These are phyloP conservation scores for Tetanocera ferruginea DNA, from an alignment of 2,888 invertebrate genomes.

Conservation along the genomic window DNA sequence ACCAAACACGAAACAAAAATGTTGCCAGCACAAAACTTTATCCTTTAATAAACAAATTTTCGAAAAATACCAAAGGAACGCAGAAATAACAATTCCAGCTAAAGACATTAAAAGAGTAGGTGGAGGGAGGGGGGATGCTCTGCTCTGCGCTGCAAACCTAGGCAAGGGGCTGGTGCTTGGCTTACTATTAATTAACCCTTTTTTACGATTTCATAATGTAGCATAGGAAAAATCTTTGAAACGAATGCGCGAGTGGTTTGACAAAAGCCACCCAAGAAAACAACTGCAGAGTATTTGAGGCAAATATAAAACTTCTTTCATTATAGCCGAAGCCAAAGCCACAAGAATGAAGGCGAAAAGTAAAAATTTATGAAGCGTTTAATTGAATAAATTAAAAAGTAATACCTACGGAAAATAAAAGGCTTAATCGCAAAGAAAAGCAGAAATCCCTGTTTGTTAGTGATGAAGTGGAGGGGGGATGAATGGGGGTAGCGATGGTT, in stretches of 20 bases:
- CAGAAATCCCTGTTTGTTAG: not conserved
- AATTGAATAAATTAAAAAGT: constrained; percentile 68
- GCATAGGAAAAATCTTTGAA: not conserved
- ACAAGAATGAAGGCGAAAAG: constrained; percentile 61
- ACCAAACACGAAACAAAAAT: constrained; percentile 47
- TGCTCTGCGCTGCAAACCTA: not conserved
- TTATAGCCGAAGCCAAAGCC: constrained; percentile 53
- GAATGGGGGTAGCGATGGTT: not conserved
- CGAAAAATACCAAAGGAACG: constrained; percentile 48
- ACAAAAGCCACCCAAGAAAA: not conserved
- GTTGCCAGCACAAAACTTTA: constrained; percentile 48
- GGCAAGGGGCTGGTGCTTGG: constrained; percentile 21
- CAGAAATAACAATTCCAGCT: constrained; percentile 30
- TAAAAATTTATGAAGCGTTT: constrained; percentile 68
- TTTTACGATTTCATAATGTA: constrained; percentile 46
- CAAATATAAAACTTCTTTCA: constrained; percentile 60
- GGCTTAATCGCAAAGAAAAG: constrained; percentile 3
- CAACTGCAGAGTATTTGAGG: constrained; percentile 10
- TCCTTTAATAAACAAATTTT: constrained; percentile 58
- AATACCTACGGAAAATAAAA: constrained; percentile 47
- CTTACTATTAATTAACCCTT: constrained; percentile 65
- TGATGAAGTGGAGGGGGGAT: not conserved
- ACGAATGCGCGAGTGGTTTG: not conserved
- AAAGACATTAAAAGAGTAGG: constrained; percentile 8
- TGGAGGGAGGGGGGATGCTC: not conserved